A percentile compares a stretch with the other conserved stretches of the same genome.
phyloP scores from a whole-genome alignment of 2,888 invertebrate genomes.

The Xestia sexstrigata region DNA sequence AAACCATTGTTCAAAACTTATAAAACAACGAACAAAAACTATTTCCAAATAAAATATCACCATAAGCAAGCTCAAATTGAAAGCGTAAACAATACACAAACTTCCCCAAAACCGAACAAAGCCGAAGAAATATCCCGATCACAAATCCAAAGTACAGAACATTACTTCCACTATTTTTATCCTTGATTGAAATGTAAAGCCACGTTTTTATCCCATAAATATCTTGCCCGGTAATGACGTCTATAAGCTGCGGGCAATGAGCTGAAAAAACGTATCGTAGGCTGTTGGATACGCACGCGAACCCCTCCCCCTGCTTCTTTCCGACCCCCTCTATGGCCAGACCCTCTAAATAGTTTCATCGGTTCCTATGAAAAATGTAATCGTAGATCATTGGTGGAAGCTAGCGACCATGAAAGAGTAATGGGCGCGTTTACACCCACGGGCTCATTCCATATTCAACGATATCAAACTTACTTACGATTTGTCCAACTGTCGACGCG shows the following conservation, averaged over 20 bases:
- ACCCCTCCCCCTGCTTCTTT: slow-evolving; percentile 42
- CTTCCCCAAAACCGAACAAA: slow-evolving; percentile 27
- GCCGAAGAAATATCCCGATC: slow-evolving; percentile 32
- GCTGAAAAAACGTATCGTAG: slow-evolving; percentile 83
- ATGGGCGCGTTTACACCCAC: slow-evolving; percentile 72
- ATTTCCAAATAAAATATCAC: slow-evolving; percentile 13
- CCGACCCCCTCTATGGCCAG: slow-evolving; percentile 43
- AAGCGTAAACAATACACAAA: slow-evolving; percentile 45
- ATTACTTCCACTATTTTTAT: slow-evolving; percentile 74
- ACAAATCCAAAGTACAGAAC: slow-evolving; percentile 60
- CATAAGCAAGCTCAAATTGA: slow-evolving; percentile 10
- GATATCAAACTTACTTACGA: slow-evolving; percentile 77
- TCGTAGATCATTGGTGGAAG: slow-evolving; percentile 77
- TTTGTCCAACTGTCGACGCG: slow-evolving; percentile 63
- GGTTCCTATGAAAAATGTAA: slow-evolving; percentile 82
- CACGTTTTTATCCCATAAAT: slow-evolving; percentile 82
- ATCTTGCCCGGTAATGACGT: slow-evolving; percentile 85
- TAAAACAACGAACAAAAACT: slow-evolving; percentile 1
- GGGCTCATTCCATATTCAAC: slow-evolving; percentile 77
- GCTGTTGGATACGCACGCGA: slow-evolving; percentile 74
- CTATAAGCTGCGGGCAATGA: slow-evolving; percentile 86
- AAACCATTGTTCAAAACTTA: neutral
- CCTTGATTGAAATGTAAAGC: slow-evolving; percentile 86
- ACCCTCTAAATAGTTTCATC: slow-evolving; percentile 77
- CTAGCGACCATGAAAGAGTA: slow-evolving; percentile 75